phyloP scores from a whole-genome alignment of 1,140 invertebrate genomes.

The Phortica variegata region DNA sequence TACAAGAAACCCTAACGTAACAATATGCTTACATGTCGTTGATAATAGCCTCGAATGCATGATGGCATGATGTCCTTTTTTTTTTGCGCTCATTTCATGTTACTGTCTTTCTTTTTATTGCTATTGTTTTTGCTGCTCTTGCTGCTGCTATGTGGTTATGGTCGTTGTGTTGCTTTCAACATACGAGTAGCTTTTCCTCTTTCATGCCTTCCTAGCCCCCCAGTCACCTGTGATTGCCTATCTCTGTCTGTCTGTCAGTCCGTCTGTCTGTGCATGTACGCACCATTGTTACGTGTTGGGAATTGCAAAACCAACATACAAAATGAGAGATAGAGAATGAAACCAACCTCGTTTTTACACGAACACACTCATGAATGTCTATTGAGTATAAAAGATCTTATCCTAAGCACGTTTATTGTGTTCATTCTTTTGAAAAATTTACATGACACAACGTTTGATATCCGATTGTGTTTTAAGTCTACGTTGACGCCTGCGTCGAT shows the following conservation, averaged over 20 bases:
- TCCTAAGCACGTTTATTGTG: conserved; percentile 21
- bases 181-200: no score
- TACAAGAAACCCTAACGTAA: neutral
- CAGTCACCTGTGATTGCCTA: no score
- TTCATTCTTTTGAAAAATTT: conserved; percentile 30
- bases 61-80: conserved; percentile 13
- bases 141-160: no score
- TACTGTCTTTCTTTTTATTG: no score
- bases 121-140: no score
- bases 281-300: conserved; percentile 27
- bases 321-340: no score
- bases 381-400: neutral
- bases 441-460: conserved; percentile 25
- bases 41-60: conserved; percentile 11
- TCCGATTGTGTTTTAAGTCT: neutral
- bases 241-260: neutral
- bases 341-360: no score
- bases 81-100: no score
- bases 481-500: conserved; percentile 13
- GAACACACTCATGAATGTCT: conserved; percentile 3
- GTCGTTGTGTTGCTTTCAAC: no score
- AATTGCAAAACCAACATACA: conserved; percentile 12
- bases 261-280: conserved; percentile 3
- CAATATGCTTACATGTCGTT: conserved; percentile 10
- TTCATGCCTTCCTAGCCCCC: no score